phyloP scores from a whole-genome alignment of 2,797 vertebrate genomes.

The Labeo calbasu region DNA sequence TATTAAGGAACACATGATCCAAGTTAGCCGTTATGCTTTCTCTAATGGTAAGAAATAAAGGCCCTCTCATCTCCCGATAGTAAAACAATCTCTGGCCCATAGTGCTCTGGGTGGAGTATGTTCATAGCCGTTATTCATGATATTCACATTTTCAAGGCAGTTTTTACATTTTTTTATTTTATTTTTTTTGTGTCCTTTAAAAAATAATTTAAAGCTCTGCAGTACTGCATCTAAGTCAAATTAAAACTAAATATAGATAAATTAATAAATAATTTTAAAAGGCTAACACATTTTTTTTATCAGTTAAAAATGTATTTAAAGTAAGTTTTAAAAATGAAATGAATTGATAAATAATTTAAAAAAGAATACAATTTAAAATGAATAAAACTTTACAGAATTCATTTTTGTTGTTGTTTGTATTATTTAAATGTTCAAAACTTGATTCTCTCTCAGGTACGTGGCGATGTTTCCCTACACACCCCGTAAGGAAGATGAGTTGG shows the following conservation, averaged over 20 bases:
- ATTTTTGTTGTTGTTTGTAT: background rate
- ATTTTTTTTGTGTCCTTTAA: no score
- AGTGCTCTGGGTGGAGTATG: background rate
- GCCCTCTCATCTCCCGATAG: no score
- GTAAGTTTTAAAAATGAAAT: background rate
- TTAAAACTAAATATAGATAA: background rate
- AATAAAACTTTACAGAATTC: background rate
- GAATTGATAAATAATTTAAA: background rate
- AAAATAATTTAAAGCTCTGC: background rate
- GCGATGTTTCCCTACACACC: constrained; percentile 95
- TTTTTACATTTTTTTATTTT: background rate
- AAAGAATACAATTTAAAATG: background rate
- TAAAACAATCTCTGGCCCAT: background rate
- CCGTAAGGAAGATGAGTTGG: constrained; percentile 97
- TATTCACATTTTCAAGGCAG: background rate
- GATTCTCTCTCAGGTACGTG: constrained; percentile 81
- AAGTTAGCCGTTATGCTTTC: no score
- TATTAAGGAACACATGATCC: no score
- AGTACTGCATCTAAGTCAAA: background rate
- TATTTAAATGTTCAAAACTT: background rate
- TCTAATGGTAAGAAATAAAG: no score
- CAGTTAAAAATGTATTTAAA: background rate
- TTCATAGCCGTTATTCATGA: background rate
- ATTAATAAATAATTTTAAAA: background rate
- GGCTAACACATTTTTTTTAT: background rate